phyloP scores from a whole-genome alignment of 2,888 invertebrate species.

The Hydroisotoma schaefferi region DNA sequence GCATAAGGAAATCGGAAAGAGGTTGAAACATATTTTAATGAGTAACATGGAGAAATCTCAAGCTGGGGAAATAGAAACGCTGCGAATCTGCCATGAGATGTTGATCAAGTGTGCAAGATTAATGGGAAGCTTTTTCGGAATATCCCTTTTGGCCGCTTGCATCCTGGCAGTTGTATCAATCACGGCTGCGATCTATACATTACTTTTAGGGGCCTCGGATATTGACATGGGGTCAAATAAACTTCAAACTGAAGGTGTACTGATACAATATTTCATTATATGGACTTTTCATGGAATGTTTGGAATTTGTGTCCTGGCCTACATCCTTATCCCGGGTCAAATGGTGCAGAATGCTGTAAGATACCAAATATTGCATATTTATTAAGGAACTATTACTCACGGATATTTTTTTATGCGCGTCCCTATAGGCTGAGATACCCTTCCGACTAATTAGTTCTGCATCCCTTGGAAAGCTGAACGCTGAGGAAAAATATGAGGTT shows the following conservation, averaged over 20 bases:
- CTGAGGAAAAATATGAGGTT: constrained; percentile 25
- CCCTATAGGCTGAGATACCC: constrained; percentile 26
- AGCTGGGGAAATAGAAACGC: constrained; percentile 14
- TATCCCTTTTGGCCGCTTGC: constrained; percentile 17
- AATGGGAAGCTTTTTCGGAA: constrained; percentile 22
- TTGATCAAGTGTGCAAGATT: constrained; percentile 13
- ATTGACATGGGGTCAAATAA: constrained; percentile 4
- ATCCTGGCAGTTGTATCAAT: constrained; percentile 20
- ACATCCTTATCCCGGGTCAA: constrained; percentile 24
- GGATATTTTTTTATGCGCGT: too few relatives aligned
- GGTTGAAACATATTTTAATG: constrained; percentile 12
- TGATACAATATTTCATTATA: constrained; percentile 17
- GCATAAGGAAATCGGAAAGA: constrained; percentile 18
- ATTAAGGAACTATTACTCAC: too few relatives aligned
- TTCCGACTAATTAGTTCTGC: constrained; percentile 16
- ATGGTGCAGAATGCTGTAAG: constrained; percentile 27
- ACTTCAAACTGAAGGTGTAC: background rate
- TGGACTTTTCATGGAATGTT: constrained; percentile 29
- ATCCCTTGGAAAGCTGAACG: constrained; percentile 12
- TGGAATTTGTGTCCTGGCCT: constrained; percentile 12
- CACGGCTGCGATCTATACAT: constrained; percentile 18
- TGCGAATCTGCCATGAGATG: constrained; percentile 21
- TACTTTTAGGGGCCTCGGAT: constrained; percentile 14
- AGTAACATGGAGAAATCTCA: background rate
- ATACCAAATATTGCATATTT: too few relatives aligned